Evolutionary conservation across 2,888 invertebrate genomes (phyloP).

Genomic region (Hypomecis punctinalis): DNA sequence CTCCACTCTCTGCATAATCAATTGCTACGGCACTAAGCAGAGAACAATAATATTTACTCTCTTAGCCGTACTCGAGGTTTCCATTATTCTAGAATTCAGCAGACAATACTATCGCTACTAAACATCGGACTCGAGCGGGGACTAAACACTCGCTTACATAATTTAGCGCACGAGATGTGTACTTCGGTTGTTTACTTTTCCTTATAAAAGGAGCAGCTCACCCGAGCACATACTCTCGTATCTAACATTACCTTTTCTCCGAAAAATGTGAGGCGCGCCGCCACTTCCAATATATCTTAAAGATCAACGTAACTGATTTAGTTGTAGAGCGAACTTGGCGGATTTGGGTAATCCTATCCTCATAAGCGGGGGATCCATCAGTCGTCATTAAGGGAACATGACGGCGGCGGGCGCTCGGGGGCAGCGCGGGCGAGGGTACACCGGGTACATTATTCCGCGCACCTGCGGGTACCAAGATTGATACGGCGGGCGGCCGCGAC

Average conservation of each 20-base stretch:
- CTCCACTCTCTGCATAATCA: constrained; percentile 57
- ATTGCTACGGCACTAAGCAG: constrained; percentile 46
- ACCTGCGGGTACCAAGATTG: constrained; percentile 78
- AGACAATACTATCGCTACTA: constrained; percentile 12
- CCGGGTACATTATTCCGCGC: constrained; percentile 44
- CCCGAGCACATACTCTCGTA: constrained; percentile 30
- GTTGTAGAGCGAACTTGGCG: constrained; percentile 63
- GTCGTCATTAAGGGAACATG: constrained; percentile 78
- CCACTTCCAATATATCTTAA: constrained; percentile 50
- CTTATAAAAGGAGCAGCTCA: constrained; percentile 36
- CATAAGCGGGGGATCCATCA: constrained; percentile 76
- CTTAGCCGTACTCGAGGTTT: constrained; percentile 30
- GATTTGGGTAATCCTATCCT: constrained; percentile 71
- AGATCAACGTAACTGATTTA: constrained; percentile 69
- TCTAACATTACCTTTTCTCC: constrained; percentile 32
- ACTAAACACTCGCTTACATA: constrained; percentile 26
- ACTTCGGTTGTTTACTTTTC: constrained; percentile 35
- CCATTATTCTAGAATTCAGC: constrained; percentile 24
- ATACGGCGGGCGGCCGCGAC: constrained; percentile 62
- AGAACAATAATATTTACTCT: constrained; percentile 46
- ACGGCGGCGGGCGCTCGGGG: constrained; percentile 41
- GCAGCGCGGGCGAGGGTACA: constrained; percentile 24
- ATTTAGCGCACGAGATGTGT: constrained; percentile 19
- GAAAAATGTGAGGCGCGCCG: constrained; percentile 38
- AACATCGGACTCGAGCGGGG: constrained; percentile 6